These are phyloP conservation scores for Leptinotarsa defecta DNA, from an alignment of 1,140 invertebrate species.

Conservation along the genomic window DNA sequence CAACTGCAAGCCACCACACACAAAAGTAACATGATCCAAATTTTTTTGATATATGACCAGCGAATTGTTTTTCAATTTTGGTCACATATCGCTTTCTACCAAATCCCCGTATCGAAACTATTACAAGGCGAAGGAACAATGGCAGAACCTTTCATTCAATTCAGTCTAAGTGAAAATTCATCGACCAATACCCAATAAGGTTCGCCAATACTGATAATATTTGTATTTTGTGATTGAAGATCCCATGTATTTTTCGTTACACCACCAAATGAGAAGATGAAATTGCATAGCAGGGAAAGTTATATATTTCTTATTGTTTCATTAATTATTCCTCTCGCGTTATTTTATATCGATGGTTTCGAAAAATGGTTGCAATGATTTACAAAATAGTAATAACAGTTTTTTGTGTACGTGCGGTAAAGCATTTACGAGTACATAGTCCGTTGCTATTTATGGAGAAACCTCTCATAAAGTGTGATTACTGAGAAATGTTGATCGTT, in stretches of 20 bases:
- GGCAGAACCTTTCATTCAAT: neutral
- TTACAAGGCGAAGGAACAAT: neutral
- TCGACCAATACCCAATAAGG: neutral
- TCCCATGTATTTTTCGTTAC: neutral
- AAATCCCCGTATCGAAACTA: neutral
- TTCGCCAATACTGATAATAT: neutral
- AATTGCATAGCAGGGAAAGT: neutral
- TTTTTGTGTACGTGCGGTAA: neutral
- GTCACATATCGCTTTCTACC: constrained; percentile 23
- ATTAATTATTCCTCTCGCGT: constrained; percentile 3
- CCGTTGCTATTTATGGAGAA: neutral
- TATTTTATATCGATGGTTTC: neutral
- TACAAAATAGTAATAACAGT: neutral
- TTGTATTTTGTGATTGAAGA: neutral
- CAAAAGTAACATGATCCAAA: constrained; percentile 5
- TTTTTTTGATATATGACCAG: neutral
- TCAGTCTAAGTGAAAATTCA: no score
- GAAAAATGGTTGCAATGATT: neutral
- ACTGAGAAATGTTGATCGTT: neutral
- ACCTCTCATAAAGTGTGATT: neutral
- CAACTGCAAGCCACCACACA: neutral
- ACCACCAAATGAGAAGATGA: constrained; percentile 9
- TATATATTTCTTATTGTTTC: neutral
- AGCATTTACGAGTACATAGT: neutral
- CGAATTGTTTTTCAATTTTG: constrained; percentile 17